phyloP scores from a whole-genome alignment of 2,113 vertebrate genomes.

The Mola mola region DNA sequence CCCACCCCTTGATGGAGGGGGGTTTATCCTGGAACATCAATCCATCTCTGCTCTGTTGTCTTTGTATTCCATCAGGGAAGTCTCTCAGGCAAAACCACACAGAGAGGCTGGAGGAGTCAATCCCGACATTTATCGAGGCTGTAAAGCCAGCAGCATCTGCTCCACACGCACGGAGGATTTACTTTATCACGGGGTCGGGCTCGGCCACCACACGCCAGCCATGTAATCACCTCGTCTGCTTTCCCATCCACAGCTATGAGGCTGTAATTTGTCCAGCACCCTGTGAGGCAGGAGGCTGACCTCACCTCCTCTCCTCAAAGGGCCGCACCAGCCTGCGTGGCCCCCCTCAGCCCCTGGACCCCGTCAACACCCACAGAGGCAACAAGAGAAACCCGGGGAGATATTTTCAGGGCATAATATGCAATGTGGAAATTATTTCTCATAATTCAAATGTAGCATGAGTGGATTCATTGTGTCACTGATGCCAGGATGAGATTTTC shows the following conservation, averaged over 20 bases:
- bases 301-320: not conserved
- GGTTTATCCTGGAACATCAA: no score
- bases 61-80: no score
- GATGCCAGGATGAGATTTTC: not conserved
- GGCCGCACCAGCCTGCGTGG: not conserved
- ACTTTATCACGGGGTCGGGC: slow-evolving; percentile 61
- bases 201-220: slow-evolving; percentile 35
- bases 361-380: not conserved
- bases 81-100: slow-evolving; percentile 32
- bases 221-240: slow-evolving; percentile 63
- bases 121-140: slow-evolving; percentile 47
- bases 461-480: not conserved
- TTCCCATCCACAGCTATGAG: slow-evolving; percentile 59
- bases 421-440: not conserved
- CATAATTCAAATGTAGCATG: not conserved
- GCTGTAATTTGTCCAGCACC: slow-evolving; percentile 46
- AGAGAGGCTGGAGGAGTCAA: slow-evolving; percentile 49
- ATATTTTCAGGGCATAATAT: not conserved
- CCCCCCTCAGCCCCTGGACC: slow-evolving; percentile 3
- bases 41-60: no score
- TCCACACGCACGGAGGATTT: slow-evolving; percentile 52
- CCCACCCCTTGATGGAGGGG: no score
- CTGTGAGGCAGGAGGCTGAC: slow-evolving; percentile 1
- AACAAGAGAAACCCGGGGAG: not conserved
- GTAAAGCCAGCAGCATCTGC: slow-evolving; percentile 31